Evolutionary conservation across 1,140 invertebrate species (phyloP).

Genomic region (Ruditapes philippinarum): DNA sequence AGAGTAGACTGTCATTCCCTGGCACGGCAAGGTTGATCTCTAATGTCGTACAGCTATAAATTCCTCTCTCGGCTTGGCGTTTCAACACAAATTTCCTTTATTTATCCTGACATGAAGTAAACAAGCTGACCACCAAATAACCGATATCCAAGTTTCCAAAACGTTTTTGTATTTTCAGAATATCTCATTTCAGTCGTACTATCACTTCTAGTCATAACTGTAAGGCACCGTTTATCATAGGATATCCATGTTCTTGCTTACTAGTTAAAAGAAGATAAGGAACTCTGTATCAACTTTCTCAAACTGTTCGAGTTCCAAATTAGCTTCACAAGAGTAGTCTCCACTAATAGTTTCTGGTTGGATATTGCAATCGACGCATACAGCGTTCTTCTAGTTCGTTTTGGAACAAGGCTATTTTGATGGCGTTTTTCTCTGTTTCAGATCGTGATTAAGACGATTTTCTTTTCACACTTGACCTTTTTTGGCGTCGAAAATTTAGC

Average conservation of each 20-base stretch:
- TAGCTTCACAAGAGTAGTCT: too few species aligned
- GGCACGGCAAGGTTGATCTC: slow-evolving; percentile 27
- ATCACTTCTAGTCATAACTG: slow-evolving; percentile 14
- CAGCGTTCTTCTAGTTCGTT: too few species aligned
- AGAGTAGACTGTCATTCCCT: neutral
- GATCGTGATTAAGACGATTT: too few species aligned
- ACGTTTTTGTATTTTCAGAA: slow-evolving; percentile 8
- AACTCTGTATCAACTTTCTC: too few species aligned
- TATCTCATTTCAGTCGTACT: neutral
- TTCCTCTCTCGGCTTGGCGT: neutral
- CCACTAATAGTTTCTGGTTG: too few species aligned
- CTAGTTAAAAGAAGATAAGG: neutral
- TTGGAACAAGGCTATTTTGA: too few species aligned
- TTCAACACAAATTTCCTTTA: neutral
- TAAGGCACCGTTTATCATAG: neutral
- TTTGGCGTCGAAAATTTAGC: too few species aligned
- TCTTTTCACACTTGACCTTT: too few species aligned
- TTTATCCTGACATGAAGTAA: slow-evolving; percentile 31
- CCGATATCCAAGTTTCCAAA: slow-evolving; percentile 23
- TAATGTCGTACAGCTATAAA: neutral
- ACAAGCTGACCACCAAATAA: slow-evolving; percentile 1
- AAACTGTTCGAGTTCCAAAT: too few species aligned
- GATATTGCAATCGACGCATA: too few species aligned
- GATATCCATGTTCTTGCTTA: neutral
- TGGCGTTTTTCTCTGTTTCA: too few species aligned